phyloP scores from a whole-genome alignment of 2,113 vertebrate species.

The Cichladusa arquata region DNA sequence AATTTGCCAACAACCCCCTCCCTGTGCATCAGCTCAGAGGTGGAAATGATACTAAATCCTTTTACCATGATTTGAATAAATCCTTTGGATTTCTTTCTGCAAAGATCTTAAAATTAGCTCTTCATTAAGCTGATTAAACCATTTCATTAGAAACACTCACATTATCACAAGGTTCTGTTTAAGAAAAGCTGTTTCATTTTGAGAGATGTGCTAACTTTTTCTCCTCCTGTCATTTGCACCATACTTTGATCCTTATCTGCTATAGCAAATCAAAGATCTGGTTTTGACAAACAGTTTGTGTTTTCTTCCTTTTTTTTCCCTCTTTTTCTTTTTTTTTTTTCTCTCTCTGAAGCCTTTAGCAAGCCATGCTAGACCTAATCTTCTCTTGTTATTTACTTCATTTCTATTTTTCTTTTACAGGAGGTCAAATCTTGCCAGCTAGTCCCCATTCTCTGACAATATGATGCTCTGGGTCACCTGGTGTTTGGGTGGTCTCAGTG shows the following conservation, averaged over 20 bases:
- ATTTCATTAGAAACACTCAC: neutral
- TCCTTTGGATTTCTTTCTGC: neutral
- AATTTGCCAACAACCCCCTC: neutral
- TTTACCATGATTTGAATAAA: neutral
- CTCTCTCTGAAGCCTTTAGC: neutral
- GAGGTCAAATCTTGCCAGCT: neutral
- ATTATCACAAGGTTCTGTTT: neutral
- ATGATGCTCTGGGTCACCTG: neutral
- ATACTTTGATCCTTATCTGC: neutral
- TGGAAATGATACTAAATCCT: neutral
- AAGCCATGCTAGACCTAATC: neutral
- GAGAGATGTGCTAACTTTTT: neutral
- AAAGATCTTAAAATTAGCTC: neutral
- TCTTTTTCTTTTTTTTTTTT: neutral
- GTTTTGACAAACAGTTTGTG: neutral
- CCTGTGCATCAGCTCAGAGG: neutral
- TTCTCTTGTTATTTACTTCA: neutral
- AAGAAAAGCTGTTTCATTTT: neutral
- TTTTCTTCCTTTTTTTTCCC: neutral
- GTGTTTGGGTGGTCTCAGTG: neutral
- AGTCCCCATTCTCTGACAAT: neutral
- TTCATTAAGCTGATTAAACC: constrained; percentile 5
- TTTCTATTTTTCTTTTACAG: neutral
- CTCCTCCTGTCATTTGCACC: neutral
- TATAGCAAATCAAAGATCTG: neutral